Percentiles rank a stretch among this genome's conserved stretches.
These are phyloP conservation scores for Trypoxylon attenuatum DNA, from an alignment of 2,888 invertebrate species.

Conservation along the genomic window DNA sequence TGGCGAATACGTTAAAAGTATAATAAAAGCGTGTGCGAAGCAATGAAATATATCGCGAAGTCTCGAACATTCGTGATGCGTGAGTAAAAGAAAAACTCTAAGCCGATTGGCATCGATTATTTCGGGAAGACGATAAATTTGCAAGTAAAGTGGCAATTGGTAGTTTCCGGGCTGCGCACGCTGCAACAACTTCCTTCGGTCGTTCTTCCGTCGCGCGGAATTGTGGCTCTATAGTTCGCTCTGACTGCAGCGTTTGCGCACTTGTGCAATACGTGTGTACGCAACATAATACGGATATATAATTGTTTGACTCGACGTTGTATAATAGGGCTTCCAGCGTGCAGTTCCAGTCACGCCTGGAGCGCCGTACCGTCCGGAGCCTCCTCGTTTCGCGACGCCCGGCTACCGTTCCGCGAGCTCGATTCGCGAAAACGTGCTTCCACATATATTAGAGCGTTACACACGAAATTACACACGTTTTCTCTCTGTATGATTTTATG, in stretches of 20 bases:
- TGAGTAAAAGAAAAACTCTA: too few relatives aligned
- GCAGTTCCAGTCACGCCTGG: slow-evolving; percentile 54
- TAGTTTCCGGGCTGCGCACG: too few relatives aligned
- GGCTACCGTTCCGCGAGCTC: neutral
- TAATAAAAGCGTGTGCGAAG: too few relatives aligned
- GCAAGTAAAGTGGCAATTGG: too few relatives aligned
- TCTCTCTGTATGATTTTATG: too few relatives aligned
- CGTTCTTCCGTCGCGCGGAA: neutral
- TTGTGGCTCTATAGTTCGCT: neutral
- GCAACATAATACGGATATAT: slow-evolving; percentile 62
- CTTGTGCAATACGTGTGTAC: slow-evolving; percentile 52
- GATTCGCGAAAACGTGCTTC: neutral
- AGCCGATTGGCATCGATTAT: too few relatives aligned
- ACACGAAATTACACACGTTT: neutral
- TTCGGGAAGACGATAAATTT: too few relatives aligned
- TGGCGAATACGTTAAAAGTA: too few relatives aligned
- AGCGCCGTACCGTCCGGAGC: slow-evolving; percentile 29
- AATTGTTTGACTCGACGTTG: slow-evolving; percentile 63
- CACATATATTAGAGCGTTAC: neutral
- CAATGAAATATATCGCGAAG: too few relatives aligned
- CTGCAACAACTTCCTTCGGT: too few relatives aligned
- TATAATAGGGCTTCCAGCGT: slow-evolving; percentile 57
- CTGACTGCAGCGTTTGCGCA: slow-evolving; percentile 20
- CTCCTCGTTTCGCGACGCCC: too few relatives aligned
- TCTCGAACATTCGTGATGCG: too few relatives aligned